Percentiles rank a stretch among this genome's conserved stretches.
These are phyloP conservation scores for Hyles lineata DNA, from an alignment of 2,888 invertebrate genomes.

Conservation along the genomic window DNA sequence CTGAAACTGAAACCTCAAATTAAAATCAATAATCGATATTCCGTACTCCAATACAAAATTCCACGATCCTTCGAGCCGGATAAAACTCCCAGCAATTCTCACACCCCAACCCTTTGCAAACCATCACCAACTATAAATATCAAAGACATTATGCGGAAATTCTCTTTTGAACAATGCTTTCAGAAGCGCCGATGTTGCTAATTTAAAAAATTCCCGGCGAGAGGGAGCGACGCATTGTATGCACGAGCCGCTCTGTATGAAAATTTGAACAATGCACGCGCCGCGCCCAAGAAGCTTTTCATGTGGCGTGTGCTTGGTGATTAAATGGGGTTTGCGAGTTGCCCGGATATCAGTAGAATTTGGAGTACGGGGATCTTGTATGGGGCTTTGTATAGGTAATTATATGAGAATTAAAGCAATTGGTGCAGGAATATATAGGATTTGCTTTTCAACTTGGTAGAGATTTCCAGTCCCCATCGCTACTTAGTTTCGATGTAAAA, in stretches of 20 bases:
- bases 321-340: constrained; percentile 14
- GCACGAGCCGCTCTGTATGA: constrained; percentile 7
- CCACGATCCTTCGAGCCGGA: background rate
- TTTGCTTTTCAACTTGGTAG: no score
- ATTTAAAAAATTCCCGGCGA: constrained; percentile 20
- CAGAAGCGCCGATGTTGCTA: constrained; percentile 7
- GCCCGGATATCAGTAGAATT: background rate
- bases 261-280: constrained; percentile 19
- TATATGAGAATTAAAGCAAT: background rate
- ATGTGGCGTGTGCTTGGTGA: constrained; percentile 12
- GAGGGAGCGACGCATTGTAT: background rate
- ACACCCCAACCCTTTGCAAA: background rate
- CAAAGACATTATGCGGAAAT: constrained; percentile 22
- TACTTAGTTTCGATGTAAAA: no score
- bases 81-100: background rate
- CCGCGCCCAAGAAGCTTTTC: constrained; percentile 6
- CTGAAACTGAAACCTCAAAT: no score
- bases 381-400: background rate
- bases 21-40: no score
- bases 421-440: no score
- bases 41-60: background rate
- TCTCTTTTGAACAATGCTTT: constrained; percentile 21
- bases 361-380: background rate
- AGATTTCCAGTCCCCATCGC: no score
- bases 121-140: background rate